Evolutionary conservation across 2,113 vertebrate species (phyloP).

Genomic region (Dromiciops gliroides): DNA sequence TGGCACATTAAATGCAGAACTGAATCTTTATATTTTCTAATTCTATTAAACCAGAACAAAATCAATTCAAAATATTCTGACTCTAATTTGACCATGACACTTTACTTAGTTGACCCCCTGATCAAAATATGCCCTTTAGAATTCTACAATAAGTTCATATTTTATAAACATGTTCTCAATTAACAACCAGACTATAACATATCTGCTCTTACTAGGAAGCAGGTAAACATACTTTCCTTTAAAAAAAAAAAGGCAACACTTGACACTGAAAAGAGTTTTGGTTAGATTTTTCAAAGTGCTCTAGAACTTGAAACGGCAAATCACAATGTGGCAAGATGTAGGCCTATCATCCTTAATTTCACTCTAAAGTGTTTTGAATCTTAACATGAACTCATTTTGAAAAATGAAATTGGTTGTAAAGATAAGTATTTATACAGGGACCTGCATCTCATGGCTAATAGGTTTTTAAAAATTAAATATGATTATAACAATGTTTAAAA

Average conservation of each 20-base stretch:
- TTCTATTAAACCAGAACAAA: neutral
- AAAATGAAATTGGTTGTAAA: slow-evolving; percentile 29
- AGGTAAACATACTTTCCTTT: neutral
- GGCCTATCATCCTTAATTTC: neutral
- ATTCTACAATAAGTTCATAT: neutral
- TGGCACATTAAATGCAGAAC: neutral
- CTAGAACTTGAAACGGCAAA: slow-evolving; percentile 27
- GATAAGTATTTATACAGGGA: slow-evolving; percentile 13
- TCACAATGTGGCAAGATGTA: neutral
- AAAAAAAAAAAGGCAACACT: neutral
- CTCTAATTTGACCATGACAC: neutral
- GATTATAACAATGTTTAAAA: slow-evolving; percentile 27
- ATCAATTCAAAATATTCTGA: neutral
- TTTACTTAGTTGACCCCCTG: neutral
- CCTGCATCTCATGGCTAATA: neutral
- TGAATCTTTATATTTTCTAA: neutral
- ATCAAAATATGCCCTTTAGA: neutral
- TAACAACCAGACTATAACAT: neutral
- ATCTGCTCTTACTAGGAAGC: neutral
- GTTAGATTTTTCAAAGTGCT: neutral
- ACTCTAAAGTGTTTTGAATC: neutral
- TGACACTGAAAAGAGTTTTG: neutral
- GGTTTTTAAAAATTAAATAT: slow-evolving; percentile 35
- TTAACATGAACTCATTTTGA: slow-evolving; percentile 28
- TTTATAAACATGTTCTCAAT: neutral